Base-by-base conservation (phyloP, 2,888 invertebrate species). In the Aquatica leii region DNA sequence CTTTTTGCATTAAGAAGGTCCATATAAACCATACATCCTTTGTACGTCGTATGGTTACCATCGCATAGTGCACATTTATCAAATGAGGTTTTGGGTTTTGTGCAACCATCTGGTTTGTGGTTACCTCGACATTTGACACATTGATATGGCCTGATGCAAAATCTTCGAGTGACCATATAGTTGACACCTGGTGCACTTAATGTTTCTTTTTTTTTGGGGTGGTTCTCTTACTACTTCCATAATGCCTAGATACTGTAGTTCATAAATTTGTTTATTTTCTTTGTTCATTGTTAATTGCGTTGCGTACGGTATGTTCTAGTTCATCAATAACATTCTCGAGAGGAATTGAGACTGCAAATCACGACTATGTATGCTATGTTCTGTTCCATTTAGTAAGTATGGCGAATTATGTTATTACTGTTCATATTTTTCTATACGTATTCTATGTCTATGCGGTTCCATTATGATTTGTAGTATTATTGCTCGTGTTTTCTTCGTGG, bases 391-490 rank as follows among this genome's bases (percentile, higher is more conserved):
- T 31, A 9, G 31, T 31, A 31, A 31, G 31, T 31, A 9, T 31
- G 31, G 31, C 9, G 31, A 31, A 50, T 50, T 18, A 50, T 50
- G 20, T 50, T 50, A 17, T 50, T 50, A 21, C 14, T 24, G 31
- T 50, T 12, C 8, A 18, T 50, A 50, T 17, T 11, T 4, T 18
- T 18, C 14, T 50, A 18, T 50, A 21, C 24, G 12, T 15, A 21
- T 54, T 41, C 12, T 15, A 5, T 41, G 21, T 41, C 17, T 52
- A 35, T 35, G 35, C 17, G 8, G 40, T 41, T 54, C 37, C 21
- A 35, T 41, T 21, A 20, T 15, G n/a, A n/a, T 15, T 53, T 40
- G 53, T 18, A 21, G 40, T 3, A 21, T 50, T 50, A 50, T 31
- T 50, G 14, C 24, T 24, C 2, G 31, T 35, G 14, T 52, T 52